Evolutionary conservation across 2,113 vertebrate genomes (phyloP).

Genomic region (Hystrix brachyura): DNA sequence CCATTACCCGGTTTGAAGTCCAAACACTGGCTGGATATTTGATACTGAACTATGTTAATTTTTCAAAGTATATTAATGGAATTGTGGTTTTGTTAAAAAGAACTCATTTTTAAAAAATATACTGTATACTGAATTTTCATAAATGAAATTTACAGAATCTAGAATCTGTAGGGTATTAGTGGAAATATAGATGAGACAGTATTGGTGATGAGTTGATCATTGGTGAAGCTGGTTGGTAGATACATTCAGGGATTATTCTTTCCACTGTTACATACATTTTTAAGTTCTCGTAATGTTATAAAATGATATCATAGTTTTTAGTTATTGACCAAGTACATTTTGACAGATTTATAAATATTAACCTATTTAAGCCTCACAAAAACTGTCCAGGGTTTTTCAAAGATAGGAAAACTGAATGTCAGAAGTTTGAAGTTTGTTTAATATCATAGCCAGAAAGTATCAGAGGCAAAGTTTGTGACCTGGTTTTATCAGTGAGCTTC

Average conservation of each 20-base stretch:
- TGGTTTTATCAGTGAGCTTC: not conserved
- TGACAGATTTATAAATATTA: conserved; percentile 30
- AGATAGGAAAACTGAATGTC: conserved; percentile 9
- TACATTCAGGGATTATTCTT: not conserved
- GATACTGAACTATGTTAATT: conserved; percentile 17
- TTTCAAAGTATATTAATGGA: conserved; percentile 41
- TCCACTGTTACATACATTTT: not conserved
- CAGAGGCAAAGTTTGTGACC: not conserved
- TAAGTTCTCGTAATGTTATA: not conserved
- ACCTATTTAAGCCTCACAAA: not conserved
- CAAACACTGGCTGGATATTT: conserved; percentile 27
- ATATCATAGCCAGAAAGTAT: not conserved
- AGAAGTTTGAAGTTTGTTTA: conserved; percentile 46
- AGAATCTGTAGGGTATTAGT: not conserved
- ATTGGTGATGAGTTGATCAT: not conserved
- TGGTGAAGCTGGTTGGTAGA: not conserved
- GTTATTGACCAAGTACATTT: not conserved
- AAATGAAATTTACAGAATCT: conserved; percentile 44
- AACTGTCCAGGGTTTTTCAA: conserved; percentile 40
- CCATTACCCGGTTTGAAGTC: conserved; percentile 30
- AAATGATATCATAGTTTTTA: conserved; percentile 3
- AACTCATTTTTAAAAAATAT: not conserved
- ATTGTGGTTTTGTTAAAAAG: conserved; percentile 25
- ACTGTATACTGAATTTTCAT: conserved; percentile 11
- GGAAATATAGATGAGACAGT: conserved; percentile 35